phyloP scores from a whole-genome alignment of 2,888 invertebrate species.

The Diploptera punctata region DNA sequence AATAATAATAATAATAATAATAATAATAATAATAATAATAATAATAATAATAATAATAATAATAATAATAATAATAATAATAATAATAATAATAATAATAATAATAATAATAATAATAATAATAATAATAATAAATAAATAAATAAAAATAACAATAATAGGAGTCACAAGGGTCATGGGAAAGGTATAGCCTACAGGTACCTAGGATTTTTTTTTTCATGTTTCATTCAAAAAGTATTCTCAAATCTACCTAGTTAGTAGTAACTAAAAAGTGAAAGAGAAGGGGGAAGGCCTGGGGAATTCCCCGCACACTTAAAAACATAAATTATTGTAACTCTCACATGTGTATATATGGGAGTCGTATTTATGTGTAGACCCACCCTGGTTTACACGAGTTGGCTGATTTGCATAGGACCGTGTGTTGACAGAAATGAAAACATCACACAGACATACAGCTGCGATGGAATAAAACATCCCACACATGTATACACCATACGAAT shows the following conservation, averaged over 20 bases:
- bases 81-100: too few species aligned
- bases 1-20: too few species aligned
- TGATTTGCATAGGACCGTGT: constrained; percentile 25
- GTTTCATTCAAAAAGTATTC: constrained; percentile 26
- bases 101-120: too few species aligned
- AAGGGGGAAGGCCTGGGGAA: not conserved
- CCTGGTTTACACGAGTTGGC: constrained; percentile 25
- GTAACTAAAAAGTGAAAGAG: too few species aligned
- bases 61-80: too few species aligned
- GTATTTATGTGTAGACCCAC: constrained; percentile 2
- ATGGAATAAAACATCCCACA: constrained; percentile 8
- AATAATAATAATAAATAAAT: too few species aligned
- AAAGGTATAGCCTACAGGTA: too few species aligned
- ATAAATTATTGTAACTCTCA: constrained; percentile 23
- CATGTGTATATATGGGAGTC: constrained; percentile 9
- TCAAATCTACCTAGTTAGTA: not conserved
- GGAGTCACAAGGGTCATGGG: not conserved
- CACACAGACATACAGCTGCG: constrained; percentile 6
- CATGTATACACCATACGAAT: not conserved
- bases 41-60: too few species aligned
- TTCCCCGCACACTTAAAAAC: constrained; percentile 28
- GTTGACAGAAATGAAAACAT: constrained; percentile 30
- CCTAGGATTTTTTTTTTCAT: too few species aligned
- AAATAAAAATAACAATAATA: too few species aligned
- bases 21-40: too few species aligned